These are phyloP conservation scores for Etheostoma cragini DNA, from an alignment of 2,113 vertebrate genomes.

Conservation along the genomic window DNA sequence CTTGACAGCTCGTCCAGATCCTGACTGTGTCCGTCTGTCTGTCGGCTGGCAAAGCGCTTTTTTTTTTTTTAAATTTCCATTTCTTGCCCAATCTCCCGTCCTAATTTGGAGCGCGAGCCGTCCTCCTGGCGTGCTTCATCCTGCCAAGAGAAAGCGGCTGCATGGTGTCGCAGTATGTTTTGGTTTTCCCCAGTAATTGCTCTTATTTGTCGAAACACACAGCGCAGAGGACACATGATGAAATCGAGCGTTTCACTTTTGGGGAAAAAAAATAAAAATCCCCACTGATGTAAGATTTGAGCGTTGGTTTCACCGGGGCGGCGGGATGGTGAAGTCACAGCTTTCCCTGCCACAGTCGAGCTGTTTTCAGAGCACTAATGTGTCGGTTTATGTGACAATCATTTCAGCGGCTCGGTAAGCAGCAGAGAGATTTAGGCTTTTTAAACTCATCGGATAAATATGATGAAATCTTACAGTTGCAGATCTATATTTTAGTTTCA, in stretches of 20 bases:
- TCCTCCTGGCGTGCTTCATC: slow-evolving; percentile 32
- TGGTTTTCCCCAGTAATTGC: slow-evolving; percentile 58
- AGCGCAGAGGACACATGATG: slow-evolving; percentile 39
- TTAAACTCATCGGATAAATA: slow-evolving; percentile 2
- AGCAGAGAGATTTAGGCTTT: slow-evolving; percentile 1
- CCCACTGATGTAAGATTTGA: slow-evolving; percentile 47
- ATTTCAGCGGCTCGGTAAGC: slow-evolving; percentile 29
- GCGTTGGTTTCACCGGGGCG: background rate
- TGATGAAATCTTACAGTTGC: background rate
- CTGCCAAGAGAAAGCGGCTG: slow-evolving; percentile 61
- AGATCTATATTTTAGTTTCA: too few species aligned
- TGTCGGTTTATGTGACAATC: slow-evolving; percentile 47
- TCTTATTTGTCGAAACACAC: slow-evolving; percentile 51
- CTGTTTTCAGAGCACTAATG: slow-evolving; percentile 41
- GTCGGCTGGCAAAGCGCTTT: slow-evolving; percentile 49
- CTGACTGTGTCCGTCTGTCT: slow-evolving; percentile 58
- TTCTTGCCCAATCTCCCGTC: slow-evolving; percentile 51
- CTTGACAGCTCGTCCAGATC: slow-evolving; percentile 68
- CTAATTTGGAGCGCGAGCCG: slow-evolving; percentile 46
- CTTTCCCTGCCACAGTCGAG: slow-evolving; percentile 25
- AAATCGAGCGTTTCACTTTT: slow-evolving; percentile 36
- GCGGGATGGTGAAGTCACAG: slow-evolving; percentile 16
- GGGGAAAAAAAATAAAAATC: background rate
- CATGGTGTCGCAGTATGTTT: slow-evolving; percentile 46
- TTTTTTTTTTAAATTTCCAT: slow-evolving; percentile 5